Conservation (phyloP, 2,888 invertebrate species). For the Cryptus viduatorius region DNA sequence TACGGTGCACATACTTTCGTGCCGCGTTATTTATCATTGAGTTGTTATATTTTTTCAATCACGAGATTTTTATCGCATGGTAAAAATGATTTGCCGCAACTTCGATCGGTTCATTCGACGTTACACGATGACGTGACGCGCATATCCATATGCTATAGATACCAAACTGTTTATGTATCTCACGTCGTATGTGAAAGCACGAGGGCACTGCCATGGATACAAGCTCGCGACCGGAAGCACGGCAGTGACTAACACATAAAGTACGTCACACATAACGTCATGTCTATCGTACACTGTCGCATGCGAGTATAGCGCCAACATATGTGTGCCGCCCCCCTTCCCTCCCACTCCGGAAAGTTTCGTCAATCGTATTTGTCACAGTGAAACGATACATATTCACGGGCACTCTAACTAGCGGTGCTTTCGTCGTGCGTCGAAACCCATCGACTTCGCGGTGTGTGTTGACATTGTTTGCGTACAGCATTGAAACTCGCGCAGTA, state of each 20-base stretch:
- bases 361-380: neutral
- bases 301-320: neutral
- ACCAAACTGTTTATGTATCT: slow-evolving; percentile 10
- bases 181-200: slow-evolving; percentile 20
- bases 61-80: too few species aligned
- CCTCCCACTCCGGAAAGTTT: neutral
- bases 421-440: neutral
- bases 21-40: slow-evolving; percentile 2
- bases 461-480: neutral
- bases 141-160: neutral
- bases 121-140: slow-evolving; percentile 4
- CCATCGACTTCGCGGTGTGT: neutral
- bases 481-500: neutral
- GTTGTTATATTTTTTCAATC: neutral
- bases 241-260: slow-evolving; percentile 44
- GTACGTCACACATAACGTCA: slow-evolving; percentile 2
- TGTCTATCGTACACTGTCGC: neutral
- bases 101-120: neutral
- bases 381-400: neutral
- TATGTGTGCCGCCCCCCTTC: neutral
- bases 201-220: slow-evolving; percentile 43
- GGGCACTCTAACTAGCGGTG: neutral
- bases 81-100: neutral
- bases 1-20: neutral
- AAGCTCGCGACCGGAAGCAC: slow-evolving; percentile 59